Base-by-base conservation (phyloP, 2,797 vertebrate species). In the Oophaga sylvatica region DNA sequence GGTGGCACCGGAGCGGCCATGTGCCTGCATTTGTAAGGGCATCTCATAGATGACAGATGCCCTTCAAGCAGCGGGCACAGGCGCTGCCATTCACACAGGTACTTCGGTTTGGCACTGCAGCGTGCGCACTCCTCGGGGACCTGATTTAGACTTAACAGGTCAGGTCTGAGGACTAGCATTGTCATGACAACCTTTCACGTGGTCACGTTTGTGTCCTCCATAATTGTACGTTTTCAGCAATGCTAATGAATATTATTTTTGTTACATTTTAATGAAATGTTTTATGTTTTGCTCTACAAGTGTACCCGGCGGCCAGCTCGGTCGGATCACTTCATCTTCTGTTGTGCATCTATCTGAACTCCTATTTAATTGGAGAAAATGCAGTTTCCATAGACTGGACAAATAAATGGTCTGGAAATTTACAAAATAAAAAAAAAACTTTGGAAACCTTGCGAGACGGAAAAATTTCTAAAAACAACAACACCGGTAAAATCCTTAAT, bases 311-410 rank as follows among this genome's bases (percentile, higher is more conserved):
- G 35, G 22, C 15, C 56, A 2, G 62, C 22, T 17, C 16, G 80
- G 15, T 63, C 12, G 26, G 65, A 13, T 78, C 56, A 53, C 26
- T 45, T 67, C 63, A 62, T 22, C 80, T 68, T 82, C 63, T 53
- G 19, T 82, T 82, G 80, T 82, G 45, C 48, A 65, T 68, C 35
- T 53, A 53, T 48, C 63, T 65, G 60, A n/a, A 81, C 41, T 81
- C 63, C 35, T n/a, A 19, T 82, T 68, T 82, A 82, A 68, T 65
- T 19, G 12, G 12, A 65, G 53, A n/a, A 82, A 35, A 73, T 45
- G 31, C 15, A 41, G 10, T 45, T 73, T 73, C n/a, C 17, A 17
- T 19, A 73, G 17, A 73, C 31, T 70, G 68, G 68, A 35, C 13
- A 70, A 70, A 35, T 29, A 17, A 63, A 63, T 1, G 19, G 6